A percentile compares a stretch with the other conserved stretches of the same genome.
These are phyloP conservation scores for Heptranchias perlo DNA, from an alignment of 2,113 vertebrate genomes.

Conservation along the genomic window DNA sequence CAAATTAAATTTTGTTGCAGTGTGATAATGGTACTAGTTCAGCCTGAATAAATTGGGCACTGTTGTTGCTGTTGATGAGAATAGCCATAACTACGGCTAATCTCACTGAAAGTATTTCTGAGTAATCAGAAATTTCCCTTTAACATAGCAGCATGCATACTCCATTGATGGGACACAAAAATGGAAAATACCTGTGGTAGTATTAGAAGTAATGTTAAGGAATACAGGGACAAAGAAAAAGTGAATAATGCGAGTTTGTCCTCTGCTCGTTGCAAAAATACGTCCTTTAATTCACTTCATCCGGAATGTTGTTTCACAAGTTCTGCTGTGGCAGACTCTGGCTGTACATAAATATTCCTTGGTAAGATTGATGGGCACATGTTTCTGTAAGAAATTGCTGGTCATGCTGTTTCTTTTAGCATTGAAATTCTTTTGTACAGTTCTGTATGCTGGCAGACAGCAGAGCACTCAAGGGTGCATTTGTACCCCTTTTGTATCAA, in stretches of 20 bases:
- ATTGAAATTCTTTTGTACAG: not conserved
- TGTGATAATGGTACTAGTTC: not conserved
- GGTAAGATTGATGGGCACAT: not conserved
- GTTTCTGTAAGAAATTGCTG: not conserved
- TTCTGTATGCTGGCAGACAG: not conserved
- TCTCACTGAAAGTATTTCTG: not conserved
- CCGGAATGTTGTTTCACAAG: not conserved
- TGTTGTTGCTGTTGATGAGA: not conserved
- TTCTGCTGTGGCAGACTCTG: not conserved
- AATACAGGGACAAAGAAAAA: not conserved
- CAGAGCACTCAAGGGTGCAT: not conserved
- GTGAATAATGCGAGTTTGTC: not conserved
- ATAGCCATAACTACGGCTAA: not conserved
- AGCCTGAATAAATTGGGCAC: not conserved
- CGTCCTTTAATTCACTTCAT: not conserved
- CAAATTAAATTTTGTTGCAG: not conserved
- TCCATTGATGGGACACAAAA: not conserved
- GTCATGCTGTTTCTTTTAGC: not conserved
- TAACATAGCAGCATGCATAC: not conserved
- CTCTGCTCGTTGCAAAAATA: not conserved
- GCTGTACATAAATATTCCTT: not conserved
- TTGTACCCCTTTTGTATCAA: not conserved
- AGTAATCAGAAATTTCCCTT: not conserved
- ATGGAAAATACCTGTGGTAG: not conserved
- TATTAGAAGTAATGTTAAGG: not conserved